Percentiles rank a stretch among this genome's conserved stretches.
Evolutionary conservation across 2,888 invertebrate species (phyloP).

Genomic region (Cryptus viduatorius): DNA sequence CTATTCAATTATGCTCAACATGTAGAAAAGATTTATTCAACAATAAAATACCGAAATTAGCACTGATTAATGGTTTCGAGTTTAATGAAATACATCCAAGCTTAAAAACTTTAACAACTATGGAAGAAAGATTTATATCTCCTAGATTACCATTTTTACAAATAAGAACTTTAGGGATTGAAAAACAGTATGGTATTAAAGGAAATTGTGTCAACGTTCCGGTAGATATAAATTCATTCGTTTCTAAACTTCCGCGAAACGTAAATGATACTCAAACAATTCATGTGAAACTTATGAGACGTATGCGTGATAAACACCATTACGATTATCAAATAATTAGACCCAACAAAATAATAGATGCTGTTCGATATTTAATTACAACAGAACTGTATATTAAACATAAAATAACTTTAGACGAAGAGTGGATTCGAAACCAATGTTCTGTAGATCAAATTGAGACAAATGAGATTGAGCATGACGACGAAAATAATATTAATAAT

Average conservation of each 20-base stretch:
- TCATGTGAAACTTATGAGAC: conserved; percentile 57
- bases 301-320: conserved; percentile 55
- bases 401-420: conserved; percentile 55
- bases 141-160: conserved; percentile 64
- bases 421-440: conserved; percentile 22
- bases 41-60: conserved; percentile 56
- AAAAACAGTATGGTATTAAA: conserved; percentile 64
- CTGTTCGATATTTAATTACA: conserved; percentile 50
- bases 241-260: conserved; percentile 57
- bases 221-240: conserved; percentile 64
- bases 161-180: conserved; percentile 59
- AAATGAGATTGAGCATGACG: background rate
- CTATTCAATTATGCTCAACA: conserved; percentile 53
- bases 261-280: conserved; percentile 61
- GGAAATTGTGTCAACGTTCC: conserved; percentile 68
- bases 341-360: conserved; percentile 51
- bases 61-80: conserved; percentile 60
- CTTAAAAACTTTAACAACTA: conserved; percentile 53
- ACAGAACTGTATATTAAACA: conserved; percentile 52
- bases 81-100: conserved; percentile 55
- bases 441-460: conserved; percentile 12
- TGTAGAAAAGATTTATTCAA: conserved; percentile 54
- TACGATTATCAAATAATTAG: conserved; percentile 57
- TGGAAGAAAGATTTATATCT: conserved; percentile 67
- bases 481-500: conserved; percentile 20